These are phyloP conservation scores for Coracopsis vasa DNA, from an alignment of 2,113 vertebrate genomes.

Conservation along the genomic window DNA sequence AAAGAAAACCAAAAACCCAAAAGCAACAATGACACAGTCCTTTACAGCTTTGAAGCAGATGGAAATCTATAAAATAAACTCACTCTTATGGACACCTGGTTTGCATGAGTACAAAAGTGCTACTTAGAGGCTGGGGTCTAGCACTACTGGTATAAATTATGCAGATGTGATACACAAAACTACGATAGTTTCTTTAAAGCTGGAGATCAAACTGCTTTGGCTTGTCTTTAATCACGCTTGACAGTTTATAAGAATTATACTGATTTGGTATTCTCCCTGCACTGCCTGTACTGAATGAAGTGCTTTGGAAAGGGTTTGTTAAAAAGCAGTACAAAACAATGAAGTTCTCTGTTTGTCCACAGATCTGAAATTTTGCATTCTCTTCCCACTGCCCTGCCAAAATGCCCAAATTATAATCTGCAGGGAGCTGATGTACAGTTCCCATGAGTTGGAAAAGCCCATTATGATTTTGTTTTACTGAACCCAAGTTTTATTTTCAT, in stretches of 20 bases:
- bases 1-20: neutral
- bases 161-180: slow-evolving; percentile 11
- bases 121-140: slow-evolving; percentile 7
- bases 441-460: neutral
- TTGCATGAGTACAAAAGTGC: neutral
- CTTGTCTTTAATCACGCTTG: slow-evolving; percentile 23
- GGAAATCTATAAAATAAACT: slow-evolving; percentile 14
- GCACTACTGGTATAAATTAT: slow-evolving; percentile 10
- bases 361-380: slow-evolving; percentile 1
- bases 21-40: neutral
- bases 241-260: slow-evolving; percentile 17
- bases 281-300: neutral
- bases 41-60: neutral
- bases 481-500: neutral
- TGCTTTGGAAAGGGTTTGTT: neutral
- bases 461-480: neutral
- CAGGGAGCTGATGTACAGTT: neutral
- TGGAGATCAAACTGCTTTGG: slow-evolving; percentile 17
- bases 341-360: slow-evolving; percentile 13
- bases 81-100: neutral
- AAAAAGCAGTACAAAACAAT: slow-evolving; percentile 27
- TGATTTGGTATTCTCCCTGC: neutral
- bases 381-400: neutral
- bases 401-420: neutral
- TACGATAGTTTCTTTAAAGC: neutral